Base-by-base conservation (phyloP, 1,140 invertebrate species). In the Aphidius gifuensis region DNA sequence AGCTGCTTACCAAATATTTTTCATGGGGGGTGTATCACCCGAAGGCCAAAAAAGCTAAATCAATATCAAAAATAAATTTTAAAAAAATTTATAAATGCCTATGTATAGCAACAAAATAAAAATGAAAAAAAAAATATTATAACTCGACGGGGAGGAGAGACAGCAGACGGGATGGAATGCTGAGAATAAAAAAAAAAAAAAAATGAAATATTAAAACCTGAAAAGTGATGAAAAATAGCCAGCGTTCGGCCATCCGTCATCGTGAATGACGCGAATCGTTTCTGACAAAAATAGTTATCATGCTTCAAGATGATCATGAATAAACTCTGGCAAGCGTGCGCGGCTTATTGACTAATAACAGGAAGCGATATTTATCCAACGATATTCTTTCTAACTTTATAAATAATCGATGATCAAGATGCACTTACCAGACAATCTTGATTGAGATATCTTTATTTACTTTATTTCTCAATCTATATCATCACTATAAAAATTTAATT, bases 301-400 rank as follows among this genome's bases (percentile, higher is more conserved):
- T 53, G 11, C 38, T 23, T 60, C 39, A 40, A 51, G 40, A 39
- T 21, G 45, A 61, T 40, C 51, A 53, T 48, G 68, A 68, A 70
- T 72, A 73, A 71, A 74, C 66, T 68, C 71, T 68, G 70, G 48
- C 51, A 47, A 67, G 72, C 68, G 61, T 47, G 62, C 48, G 67
- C 65, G 58, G 54, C 63, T 67, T 48, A 61, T 68, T 50, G 64
- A 61, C 70, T 77, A 76, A 77, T 75, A 76, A 75, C 71, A 74
- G 69, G 72, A 72, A 74, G 65, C 68, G 65, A 68, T 74, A 77
- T 75, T 76, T 75, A 71, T 67, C 66, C 69, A 60, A 68, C 66
- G 63, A 69, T 32, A 32, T 32, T 32, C 23, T 32, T 32, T 32
- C 23, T 32, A 32, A 66, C 66, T 71, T 76, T 78, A 76, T 54